These are phyloP conservation scores for Syrista parreyssii DNA, from an alignment of 2,888 invertebrate species.

Conservation along the genomic window DNA sequence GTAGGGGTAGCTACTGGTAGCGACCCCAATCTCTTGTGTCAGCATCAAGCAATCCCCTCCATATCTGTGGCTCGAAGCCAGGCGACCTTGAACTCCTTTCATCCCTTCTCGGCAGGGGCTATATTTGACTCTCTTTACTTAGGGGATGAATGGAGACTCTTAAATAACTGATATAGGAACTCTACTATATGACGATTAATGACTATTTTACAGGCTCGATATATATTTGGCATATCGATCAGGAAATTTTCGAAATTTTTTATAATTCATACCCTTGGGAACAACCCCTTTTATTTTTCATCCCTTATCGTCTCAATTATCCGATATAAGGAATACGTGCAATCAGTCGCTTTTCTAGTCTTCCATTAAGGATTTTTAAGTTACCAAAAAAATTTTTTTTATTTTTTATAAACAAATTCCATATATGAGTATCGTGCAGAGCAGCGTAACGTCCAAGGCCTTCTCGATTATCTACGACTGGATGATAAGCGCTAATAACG, in stretches of 20 bases:
- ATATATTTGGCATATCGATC: background rate
- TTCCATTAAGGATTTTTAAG: background rate
- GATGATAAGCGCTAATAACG: slow-evolving; percentile 78
- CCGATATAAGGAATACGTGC: background rate
- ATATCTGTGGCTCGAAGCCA: slow-evolving; percentile 36
- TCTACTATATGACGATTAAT: background rate
- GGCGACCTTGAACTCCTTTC: slow-evolving; percentile 51
- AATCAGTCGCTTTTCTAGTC: too few relatives aligned
- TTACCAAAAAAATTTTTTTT: too few relatives aligned
- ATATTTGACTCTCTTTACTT: slow-evolving; percentile 44
- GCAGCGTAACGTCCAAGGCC: slow-evolving; percentile 67
- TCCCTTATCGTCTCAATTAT: background rate
- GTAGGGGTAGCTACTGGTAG: background rate
- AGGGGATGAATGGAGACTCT: slow-evolving; percentile 37
- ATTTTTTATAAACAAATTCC: background rate
- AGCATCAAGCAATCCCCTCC: slow-evolving; percentile 35
- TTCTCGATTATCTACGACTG: slow-evolving; percentile 83
- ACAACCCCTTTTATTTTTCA: background rate
- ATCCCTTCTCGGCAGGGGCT: slow-evolving; percentile 28
- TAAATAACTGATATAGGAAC: slow-evolving; percentile 26
- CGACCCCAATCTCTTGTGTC: slow-evolving; percentile 46
- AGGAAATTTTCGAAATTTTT: background rate
- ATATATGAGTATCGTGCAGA: slow-evolving; percentile 40
- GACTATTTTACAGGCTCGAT: too few relatives aligned
- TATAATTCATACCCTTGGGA: background rate